Conservation (phyloP, 92 coral and sea anemone species). For the Meandrina meandrites region DNA sequence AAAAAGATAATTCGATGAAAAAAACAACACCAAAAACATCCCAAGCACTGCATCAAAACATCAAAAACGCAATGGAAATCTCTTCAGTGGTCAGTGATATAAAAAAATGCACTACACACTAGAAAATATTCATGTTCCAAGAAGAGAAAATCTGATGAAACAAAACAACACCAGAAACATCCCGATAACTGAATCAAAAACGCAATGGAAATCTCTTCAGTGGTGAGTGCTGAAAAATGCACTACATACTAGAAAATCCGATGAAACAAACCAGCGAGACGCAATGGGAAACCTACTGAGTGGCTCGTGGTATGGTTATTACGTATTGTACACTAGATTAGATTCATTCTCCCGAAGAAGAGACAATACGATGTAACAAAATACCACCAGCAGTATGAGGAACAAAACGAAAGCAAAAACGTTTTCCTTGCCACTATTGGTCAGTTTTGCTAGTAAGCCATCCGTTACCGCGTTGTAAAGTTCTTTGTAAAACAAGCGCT, state of each 20-base stretch:
- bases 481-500: not conserved
- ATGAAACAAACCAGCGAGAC: too few species aligned
- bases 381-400: not conserved
- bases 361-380: not conserved
- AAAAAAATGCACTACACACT: not conserved
- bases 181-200: not conserved
- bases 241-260: not conserved
- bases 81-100: too few species aligned
- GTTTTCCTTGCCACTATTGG: not conserved
- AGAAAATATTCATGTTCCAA: not conserved
- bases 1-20: not conserved
- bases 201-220: not conserved
- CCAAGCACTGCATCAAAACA: not conserved
- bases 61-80: too few species aligned
- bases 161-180: not conserved
- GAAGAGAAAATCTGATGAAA: not conserved
- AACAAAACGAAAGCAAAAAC: not conserved
- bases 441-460: not conserved
- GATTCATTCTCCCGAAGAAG: not conserved
- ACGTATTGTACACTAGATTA: too few species aligned
- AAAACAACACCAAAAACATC: not conserved
- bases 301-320: too few species aligned
- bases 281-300: too few species aligned
- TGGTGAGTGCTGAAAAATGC: too few species aligned
- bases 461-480: constrained; percentile 20